A percentile compares a stretch with the other conserved stretches of the same genome.
These are phyloP conservation scores for Meriones unguiculatus DNA, from an alignment of 2,113 vertebrate genomes.

Conservation along the genomic window DNA sequence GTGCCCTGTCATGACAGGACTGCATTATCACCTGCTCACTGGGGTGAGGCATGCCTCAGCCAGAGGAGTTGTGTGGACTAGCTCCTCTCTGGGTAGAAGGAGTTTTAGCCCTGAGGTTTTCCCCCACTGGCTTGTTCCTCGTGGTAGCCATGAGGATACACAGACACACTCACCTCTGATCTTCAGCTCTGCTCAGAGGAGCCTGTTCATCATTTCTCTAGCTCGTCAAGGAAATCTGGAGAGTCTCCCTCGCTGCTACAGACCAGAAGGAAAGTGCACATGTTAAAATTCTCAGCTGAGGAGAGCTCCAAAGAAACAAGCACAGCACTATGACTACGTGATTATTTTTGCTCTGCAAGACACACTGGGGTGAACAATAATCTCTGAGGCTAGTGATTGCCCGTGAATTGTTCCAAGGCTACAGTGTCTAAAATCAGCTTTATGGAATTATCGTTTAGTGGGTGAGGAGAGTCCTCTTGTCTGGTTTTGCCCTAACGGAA, in stretches of 20 bases:
- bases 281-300: background rate
- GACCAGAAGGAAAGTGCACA: constrained; percentile 19
- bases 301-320: background rate
- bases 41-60: background rate
- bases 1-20: background rate
- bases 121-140: background rate
- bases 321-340: background rate
- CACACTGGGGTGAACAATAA: background rate
- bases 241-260: constrained; percentile 91
- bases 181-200: constrained; percentile 89
- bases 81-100: background rate
- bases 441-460: background rate
- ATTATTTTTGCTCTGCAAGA: background rate
- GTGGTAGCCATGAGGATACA: background rate
- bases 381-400: background rate
- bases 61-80: background rate
- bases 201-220: constrained; percentile 91
- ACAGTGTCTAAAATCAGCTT: background rate
- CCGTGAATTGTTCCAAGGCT: background rate
- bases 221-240: constrained; percentile 89
- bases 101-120: background rate
- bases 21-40: background rate
- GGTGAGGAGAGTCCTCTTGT: background rate
- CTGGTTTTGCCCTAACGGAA: background rate
- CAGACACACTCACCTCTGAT: constrained; percentile 89